Evolutionary conservation across 2,113 vertebrate species (phyloP), one percentile per base, ranked within the genome.

Genomic region (Anhinga anhinga): DNA sequence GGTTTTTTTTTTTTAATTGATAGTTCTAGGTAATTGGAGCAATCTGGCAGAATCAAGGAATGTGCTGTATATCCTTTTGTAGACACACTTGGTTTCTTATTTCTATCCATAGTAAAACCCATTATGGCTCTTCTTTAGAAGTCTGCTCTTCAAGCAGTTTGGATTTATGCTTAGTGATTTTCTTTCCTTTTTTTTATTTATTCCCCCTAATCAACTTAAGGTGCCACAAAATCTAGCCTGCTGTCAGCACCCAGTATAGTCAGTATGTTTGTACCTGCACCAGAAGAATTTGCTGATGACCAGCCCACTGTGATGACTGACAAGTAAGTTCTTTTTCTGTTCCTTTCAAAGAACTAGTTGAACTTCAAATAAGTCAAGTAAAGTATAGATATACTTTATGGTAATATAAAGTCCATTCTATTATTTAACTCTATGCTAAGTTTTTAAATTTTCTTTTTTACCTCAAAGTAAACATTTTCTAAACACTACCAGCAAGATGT

Each of bases 221-320:
- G 99, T 89, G 99, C 99, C 32, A 99, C 99, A 13, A 99, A 99
- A 96, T 99, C 99, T 96, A 99, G 99, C 94, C 98, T 99, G 76
- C 98, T 99, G 47, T 99, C 99, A 45, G 99, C 99, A 44, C 99
- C 99, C 14, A 99, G 99, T 96, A 99, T 99, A 14, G 99, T 99
- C 96, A 99, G 99, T 95, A 99, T 99, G 99, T 99, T 99, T 93
- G 99, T 99, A 45, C 99, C 99, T 10, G 99, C 99, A 7, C 99
- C 99, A 3, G 99, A 99, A 94, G 99, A 99, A 94, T 99, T 99
- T 97, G 99, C 99, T 19, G 99, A 99, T 34, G 99, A 99, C 93
- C 99, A 99, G 97, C 99, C 99, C 0, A 98, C 99, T 11, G 96
- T 99, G 59, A 99, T 99, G 99, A 98, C 99, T 49, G 99, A 99